Base-by-base conservation (phyloP, 2,797 vertebrate genomes). In the Microcaecilia unicolor region DNA sequence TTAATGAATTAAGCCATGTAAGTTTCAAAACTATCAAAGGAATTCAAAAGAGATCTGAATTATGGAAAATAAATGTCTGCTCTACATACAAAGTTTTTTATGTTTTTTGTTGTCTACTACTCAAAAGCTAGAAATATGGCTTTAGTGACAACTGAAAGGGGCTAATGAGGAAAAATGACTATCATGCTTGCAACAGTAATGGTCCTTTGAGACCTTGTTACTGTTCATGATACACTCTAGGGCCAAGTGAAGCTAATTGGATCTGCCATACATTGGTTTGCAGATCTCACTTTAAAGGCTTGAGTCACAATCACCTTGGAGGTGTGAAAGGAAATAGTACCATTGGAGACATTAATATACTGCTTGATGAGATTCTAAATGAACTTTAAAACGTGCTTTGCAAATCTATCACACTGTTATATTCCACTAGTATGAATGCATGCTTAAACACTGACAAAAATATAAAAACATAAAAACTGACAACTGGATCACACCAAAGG, bases 141-240 rank as follows among this genome's bases (percentile, higher is more conserved):
- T 72, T 70, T 67, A 75, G 67, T 76, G 75, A 74, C 72, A 84
- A 88, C 44, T 58, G 55, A 78, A 72, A 75, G 65, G 76, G 81
- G 78, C 74, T 84, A 89, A 89, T 76, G 71, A 89, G 84, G 72
- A 86, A 74, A 72, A 75, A 80, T 72, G 72, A 80, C 71, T 61
- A 50, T 38, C 41, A 9, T 58, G 69, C 58, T 62, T 73, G 57
- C 48, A 54, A 63, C 38, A 41, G 70, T 71, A 74, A 72, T 72
- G 65, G 72, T 83, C 87, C 83, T 79, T 41, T 22, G 88, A 91
- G 89, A 87, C 78, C 83, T 89, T 83, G 83, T 91, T 92, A 92
- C 76, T 63, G 69, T 64, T 74, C 63, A 67, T 71, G 76, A 77
- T 55, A 65, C 61, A 69, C 71, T 75, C 79, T 45, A 61, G 77